These are phyloP conservation scores for Dinocampus coccinellae DNA, from an alignment of 2,888 invertebrate species.

Conservation along the genomic window DNA sequence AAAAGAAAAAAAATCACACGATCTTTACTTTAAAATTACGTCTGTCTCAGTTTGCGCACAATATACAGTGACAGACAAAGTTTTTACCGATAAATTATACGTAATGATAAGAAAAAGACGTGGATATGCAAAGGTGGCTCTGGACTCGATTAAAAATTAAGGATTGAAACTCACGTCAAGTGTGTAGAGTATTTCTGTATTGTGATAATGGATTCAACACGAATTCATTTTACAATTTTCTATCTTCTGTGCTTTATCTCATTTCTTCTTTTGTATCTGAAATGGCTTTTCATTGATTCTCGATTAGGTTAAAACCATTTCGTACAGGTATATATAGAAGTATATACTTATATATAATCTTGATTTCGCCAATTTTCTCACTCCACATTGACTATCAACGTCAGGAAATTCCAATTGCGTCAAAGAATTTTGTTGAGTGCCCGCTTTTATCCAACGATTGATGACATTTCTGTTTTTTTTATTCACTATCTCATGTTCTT, in stretches of 20 bases:
- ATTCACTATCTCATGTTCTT: too few relatives aligned
- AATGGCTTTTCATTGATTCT: slow-evolving; percentile 40
- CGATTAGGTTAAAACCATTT: slow-evolving; percentile 40
- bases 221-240: slow-evolving; percentile 29
- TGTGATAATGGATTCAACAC: slow-evolving; percentile 17
- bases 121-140: background rate
- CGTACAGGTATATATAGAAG: background rate
- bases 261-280: background rate
- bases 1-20: too few relatives aligned
- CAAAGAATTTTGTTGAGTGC: background rate
- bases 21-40: too few relatives aligned
- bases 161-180: background rate
- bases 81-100: background rate
- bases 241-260: slow-evolving; percentile 5
- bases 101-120: background rate
- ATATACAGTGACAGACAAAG: background rate
- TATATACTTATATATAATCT: slow-evolving; percentile 27
- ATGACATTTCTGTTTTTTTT: background rate
- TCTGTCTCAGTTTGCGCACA: too few relatives aligned
- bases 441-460: slow-evolving; percentile 1
- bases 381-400: slow-evolving; percentile 17
- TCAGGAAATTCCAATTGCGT: background rate
- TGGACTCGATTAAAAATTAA: slow-evolving; percentile 23
- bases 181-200: slow-evolving; percentile 7
- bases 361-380: slow-evolving; percentile 38